Evolutionary conservation across 2,888 invertebrate species (phyloP).

Genomic region (Eretmocerus hayati): DNA sequence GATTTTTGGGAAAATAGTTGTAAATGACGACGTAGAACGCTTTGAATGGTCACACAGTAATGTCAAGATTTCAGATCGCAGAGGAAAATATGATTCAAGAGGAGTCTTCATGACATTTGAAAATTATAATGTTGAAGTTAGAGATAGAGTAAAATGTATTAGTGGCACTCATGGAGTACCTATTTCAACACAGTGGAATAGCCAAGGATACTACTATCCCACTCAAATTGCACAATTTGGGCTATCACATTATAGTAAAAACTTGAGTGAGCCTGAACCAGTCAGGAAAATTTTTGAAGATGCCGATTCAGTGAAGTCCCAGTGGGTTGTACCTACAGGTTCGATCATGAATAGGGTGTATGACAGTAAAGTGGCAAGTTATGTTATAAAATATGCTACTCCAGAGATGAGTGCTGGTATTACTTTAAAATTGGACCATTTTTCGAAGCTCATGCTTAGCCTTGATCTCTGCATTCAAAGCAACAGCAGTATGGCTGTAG

Average conservation of each 20-base stretch:
- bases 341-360: conserved; percentile 59
- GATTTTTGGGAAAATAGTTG: conserved; percentile 79
- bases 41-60: conserved; percentile 96
- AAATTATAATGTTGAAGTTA: conserved; percentile 94
- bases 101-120: conserved; percentile 96
- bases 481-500: conserved; percentile 76
- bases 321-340: conserved; percentile 69
- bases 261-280: conserved; percentile 78
- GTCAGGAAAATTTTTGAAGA: conserved; percentile 68
- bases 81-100: conserved; percentile 78
- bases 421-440: conserved; percentile 60
- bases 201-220: conserved; percentile 92
- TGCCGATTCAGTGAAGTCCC: conserved; percentile 59
- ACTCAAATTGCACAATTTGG: conserved; percentile 99
- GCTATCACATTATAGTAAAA: conserved; percentile 93
- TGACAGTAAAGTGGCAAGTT: conserved; percentile 54
- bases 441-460: conserved; percentile 69
- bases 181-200: conserved; percentile 95
- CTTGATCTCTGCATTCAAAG: conserved; percentile 65
- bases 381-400: conserved; percentile 66
- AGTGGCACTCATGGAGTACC: conserved; percentile 91
- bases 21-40: conserved; percentile 65
- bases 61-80: conserved; percentile 82
- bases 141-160: conserved; percentile 93
- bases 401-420: conserved; percentile 65